phyloP scores from a whole-genome alignment of 2,113 vertebrate genomes.

The Trogon melanurus region DNA sequence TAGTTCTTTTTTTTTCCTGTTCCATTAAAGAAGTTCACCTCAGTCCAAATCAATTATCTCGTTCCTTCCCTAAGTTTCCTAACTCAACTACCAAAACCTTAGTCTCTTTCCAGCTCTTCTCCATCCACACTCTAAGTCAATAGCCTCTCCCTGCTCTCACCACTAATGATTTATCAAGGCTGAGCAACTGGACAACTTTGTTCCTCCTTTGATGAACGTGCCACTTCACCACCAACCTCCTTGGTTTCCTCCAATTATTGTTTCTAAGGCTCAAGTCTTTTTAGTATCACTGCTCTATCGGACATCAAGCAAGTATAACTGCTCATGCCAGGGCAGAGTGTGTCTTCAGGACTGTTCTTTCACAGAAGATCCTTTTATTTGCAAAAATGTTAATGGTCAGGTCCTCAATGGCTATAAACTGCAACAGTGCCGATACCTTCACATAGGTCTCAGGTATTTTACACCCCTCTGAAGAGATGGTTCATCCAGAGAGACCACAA shows the following conservation, averaged over 20 bases:
- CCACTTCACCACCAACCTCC: not conserved
- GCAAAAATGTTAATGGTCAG: not conserved
- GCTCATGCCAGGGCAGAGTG: not conserved
- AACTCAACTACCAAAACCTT: not conserved
- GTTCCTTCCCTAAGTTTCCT: not conserved
- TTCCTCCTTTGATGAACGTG: not conserved
- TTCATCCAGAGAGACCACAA: not conserved
- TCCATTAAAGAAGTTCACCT: not conserved
- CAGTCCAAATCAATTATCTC: not conserved
- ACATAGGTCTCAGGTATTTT: not conserved
- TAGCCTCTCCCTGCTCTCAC: not conserved
- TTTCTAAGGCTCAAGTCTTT: not conserved
- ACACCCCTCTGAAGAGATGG: not conserved
- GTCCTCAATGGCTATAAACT: not conserved
- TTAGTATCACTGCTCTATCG: not conserved
- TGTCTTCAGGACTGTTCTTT: not conserved
- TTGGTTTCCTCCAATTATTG: not conserved
- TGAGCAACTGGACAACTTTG: not conserved
- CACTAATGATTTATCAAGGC: not conserved
- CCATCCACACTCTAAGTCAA: not conserved
- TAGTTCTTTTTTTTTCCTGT: not conserved
- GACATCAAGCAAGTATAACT: not conserved
- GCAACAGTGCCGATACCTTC: not conserved
- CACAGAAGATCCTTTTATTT: not conserved
- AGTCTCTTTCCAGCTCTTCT: not conserved